phyloP scores from a whole-genome alignment of 1,140 invertebrate species.

The Conus ventricosus region DNA sequence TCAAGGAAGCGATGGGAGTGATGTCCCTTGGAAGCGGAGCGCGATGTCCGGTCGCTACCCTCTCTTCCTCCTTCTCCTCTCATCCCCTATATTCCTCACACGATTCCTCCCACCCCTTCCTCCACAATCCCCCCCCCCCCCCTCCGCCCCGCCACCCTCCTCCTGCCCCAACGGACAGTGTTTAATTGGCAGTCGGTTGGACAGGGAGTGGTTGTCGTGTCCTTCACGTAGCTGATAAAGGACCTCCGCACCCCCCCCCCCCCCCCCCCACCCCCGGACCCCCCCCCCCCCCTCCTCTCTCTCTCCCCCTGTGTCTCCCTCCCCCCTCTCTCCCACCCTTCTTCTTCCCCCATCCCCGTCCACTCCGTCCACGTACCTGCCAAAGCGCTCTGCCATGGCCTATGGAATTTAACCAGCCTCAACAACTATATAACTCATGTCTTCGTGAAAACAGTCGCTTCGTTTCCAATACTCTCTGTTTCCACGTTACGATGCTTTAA shows the following conservation, averaged over 20 bases:
- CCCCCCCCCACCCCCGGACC: neutral
- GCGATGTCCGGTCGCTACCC: neutral
- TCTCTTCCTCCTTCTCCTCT: neutral
- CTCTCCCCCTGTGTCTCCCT: neutral
- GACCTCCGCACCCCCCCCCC: neutral
- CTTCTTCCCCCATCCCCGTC: neutral
- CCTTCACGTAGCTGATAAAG: neutral
- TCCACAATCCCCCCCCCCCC: too few relatives aligned
- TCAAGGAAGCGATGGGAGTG: conserved; percentile 18
- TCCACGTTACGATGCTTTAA: too few relatives aligned
- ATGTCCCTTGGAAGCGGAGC: conserved; percentile 7
- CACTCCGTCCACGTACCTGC: too few relatives aligned
- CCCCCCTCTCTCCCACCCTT: neutral
- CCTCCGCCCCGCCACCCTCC: too few relatives aligned
- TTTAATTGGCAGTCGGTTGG: neutral
- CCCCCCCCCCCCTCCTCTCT: neutral
- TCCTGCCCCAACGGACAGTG: neutral
- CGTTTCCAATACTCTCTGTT: too few relatives aligned
- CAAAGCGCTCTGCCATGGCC: too few relatives aligned
- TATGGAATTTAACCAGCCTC: too few relatives aligned
- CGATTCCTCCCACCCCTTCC: too few relatives aligned
- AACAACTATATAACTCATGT: too few relatives aligned
- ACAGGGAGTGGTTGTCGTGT: neutral
- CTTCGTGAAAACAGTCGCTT: too few relatives aligned
- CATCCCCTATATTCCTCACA: too few relatives aligned